Evolutionary conservation across 2,797 vertebrate species (phyloP).

Genomic region (Moxostoma hubbsi): DNA sequence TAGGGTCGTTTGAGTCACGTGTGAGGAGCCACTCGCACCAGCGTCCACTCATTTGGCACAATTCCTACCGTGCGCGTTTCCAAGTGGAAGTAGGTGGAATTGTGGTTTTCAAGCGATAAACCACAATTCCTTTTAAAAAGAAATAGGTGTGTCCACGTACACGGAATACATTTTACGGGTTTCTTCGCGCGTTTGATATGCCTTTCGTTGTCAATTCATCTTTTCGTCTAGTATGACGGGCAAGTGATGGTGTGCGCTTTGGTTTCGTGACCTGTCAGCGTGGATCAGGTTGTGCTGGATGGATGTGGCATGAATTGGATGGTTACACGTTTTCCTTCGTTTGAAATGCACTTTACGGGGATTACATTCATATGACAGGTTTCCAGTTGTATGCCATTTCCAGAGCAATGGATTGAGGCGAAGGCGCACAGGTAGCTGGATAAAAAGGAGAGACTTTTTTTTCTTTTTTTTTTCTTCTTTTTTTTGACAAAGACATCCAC

Average conservation of each 20-base stretch:
- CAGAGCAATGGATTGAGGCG: constrained; percentile 64
- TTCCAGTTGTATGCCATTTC: constrained; percentile 44
- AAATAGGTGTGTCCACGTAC: neutral
- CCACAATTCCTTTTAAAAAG: neutral
- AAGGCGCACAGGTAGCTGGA: constrained; percentile 52
- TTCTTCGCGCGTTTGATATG: constrained; percentile 1
- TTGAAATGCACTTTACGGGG: constrained; percentile 40
- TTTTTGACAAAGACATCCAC: constrained; percentile 29
- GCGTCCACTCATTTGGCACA: constrained; percentile 66
- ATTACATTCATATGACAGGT: constrained; percentile 60
- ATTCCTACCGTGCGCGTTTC: constrained; percentile 65
- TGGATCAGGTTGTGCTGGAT: constrained; percentile 59
- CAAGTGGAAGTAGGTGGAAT: constrained; percentile 62
- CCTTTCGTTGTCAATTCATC: neutral
- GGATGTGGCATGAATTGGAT: constrained; percentile 57
- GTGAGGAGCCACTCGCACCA: constrained; percentile 75
- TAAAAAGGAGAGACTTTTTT: neutral
- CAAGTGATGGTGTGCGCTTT: constrained; percentile 38
- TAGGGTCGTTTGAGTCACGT: constrained; percentile 80
- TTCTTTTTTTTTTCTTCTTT: constrained; percentile 30
- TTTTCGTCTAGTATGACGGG: constrained; percentile 36
- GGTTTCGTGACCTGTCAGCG: constrained; percentile 43
- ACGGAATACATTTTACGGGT: neutral
- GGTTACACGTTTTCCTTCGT: constrained; percentile 23
- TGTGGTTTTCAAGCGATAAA: constrained; percentile 1